Conservation (phyloP, 2,113 vertebrate species). For the Rhinichthys klamathensis region DNA sequence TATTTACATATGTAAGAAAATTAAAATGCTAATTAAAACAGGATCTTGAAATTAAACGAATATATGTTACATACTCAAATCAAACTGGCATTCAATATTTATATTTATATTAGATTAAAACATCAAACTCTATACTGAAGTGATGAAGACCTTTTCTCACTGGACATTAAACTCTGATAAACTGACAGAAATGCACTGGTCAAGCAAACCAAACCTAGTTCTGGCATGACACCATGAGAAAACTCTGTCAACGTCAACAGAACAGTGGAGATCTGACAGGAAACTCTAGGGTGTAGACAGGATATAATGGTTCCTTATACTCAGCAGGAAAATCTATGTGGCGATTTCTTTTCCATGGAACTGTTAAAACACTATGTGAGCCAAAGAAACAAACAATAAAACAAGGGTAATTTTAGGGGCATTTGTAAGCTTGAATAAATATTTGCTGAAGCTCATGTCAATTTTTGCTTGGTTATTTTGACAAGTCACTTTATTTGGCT, state of each 20-base stretch:
- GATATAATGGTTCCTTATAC: conserved; percentile 71
- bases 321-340: conserved; percentile 74
- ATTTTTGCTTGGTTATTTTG: not conserved
- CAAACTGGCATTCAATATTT: not conserved
- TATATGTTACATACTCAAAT: not conserved
- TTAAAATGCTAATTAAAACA: not conserved
- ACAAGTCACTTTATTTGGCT: not conserved
- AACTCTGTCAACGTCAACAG: conserved; percentile 69
- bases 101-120: not conserved
- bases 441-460: not conserved
- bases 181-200: conserved; percentile 6
- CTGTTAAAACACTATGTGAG: conserved; percentile 41
- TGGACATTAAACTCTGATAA: not conserved
- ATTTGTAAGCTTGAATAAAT: conserved; percentile 26
- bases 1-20: not conserved
- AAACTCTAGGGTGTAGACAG: conserved; percentile 75
- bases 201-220: not conserved
- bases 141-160: conserved; percentile 60
- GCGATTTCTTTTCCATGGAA: conserved; percentile 59
- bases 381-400: conserved; percentile 56
- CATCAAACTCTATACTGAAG: not conserved
- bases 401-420: conserved; percentile 50
- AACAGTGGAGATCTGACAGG: conserved; percentile 71
- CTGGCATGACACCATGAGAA: conserved; percentile 29
- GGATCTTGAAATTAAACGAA: not conserved